Conservation (phyloP, 2,888 invertebrate genomes). For the Drosophila demipolita region DNA sequence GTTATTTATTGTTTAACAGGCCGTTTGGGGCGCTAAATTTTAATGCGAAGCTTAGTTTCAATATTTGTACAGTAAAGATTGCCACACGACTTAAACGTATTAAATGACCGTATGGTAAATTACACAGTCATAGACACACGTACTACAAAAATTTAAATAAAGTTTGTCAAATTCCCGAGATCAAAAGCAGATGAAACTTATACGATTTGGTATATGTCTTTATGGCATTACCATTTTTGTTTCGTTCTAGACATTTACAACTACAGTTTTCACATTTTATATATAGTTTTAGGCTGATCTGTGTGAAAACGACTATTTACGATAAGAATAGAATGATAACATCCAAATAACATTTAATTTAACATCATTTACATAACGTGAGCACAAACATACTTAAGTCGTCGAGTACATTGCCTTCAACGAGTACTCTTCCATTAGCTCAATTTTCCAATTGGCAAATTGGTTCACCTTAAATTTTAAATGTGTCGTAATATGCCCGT, state of each 20-base stretch:
- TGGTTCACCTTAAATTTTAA: conserved; percentile 5
- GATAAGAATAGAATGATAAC: neutral
- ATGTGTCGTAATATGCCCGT: conserved; percentile 30
- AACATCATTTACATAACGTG: neutral
- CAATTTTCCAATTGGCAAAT: conserved; percentile 12
- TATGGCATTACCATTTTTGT: neutral
- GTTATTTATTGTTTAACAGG: conserved; percentile 68
- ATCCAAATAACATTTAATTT: neutral
- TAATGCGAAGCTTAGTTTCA: conserved; percentile 57
- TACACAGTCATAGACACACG: neutral
- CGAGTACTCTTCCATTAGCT: neutral
- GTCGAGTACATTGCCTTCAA: neutral
- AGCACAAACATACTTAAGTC: neutral
- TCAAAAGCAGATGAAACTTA: neutral
- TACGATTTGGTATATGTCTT: neutral
- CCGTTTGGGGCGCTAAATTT: conserved; percentile 79
- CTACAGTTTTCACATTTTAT: neutral
- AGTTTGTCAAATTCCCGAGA: neutral
- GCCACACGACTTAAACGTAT: conserved; percentile 17
- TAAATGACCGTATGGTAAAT: conserved; percentile 14
- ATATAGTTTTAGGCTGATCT: neutral
- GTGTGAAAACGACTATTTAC: neutral
- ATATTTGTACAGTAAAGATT: conserved; percentile 51
- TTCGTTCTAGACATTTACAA: neutral
- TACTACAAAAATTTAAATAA: neutral